phyloP scores from a whole-genome alignment of 2,113 vertebrate genomes.

The Tragelaphus buxtoni region DNA sequence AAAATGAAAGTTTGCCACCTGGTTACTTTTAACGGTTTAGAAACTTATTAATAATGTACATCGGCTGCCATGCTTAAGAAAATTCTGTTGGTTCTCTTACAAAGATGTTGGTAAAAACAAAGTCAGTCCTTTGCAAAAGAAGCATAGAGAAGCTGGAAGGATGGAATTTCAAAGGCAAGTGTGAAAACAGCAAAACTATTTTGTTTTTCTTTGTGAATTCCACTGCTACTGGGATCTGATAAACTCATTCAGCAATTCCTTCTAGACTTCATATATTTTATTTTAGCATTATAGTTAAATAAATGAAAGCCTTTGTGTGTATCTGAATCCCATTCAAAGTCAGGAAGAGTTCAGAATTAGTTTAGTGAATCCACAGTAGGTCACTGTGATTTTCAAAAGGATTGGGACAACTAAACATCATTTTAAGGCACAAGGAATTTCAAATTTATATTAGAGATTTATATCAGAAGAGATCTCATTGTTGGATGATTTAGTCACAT shows the following conservation, averaged over 20 bases:
- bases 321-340: neutral
- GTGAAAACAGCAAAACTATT: constrained; percentile 3
- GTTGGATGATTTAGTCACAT: neutral
- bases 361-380: neutral
- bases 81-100: constrained; percentile 71
- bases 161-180: constrained; percentile 50
- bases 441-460: neutral
- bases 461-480: neutral
- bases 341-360: constrained; percentile 23
- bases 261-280: constrained; percentile 30
- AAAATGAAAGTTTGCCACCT: constrained; percentile 82
- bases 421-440: constrained; percentile 18
- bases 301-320: constrained; percentile 39
- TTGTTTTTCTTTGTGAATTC: constrained; percentile 53
- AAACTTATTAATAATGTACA: constrained; percentile 75
- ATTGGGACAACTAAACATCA: constrained; percentile 38
- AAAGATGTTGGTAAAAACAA: constrained; percentile 78
- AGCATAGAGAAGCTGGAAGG: constrained; percentile 49
- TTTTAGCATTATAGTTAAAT: constrained; percentile 45
- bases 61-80: constrained; percentile 72
- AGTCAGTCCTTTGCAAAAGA: constrained; percentile 55
- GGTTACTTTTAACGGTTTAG: constrained; percentile 83
- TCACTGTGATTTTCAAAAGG: neutral
- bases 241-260: constrained; percentile 36
- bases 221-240: constrained; percentile 48